phyloP scores from a whole-genome alignment of 2,888 invertebrate species.

The Lycaena phlaeas region DNA sequence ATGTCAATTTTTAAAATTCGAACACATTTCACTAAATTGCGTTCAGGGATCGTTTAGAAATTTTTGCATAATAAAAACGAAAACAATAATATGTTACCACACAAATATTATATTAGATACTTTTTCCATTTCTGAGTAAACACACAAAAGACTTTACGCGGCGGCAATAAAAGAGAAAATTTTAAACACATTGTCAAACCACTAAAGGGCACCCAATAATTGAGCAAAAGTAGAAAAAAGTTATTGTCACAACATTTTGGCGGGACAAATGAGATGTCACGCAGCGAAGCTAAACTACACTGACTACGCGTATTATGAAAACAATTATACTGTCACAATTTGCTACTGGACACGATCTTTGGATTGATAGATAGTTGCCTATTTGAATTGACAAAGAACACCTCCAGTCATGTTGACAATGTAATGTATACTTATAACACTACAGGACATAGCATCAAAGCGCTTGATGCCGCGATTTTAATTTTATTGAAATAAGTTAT shows the following conservation, averaged over 20 bases:
- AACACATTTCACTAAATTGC: not conserved
- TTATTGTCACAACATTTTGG: conserved; percentile 41
- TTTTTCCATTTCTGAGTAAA: conserved; percentile 24
- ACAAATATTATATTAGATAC: not conserved
- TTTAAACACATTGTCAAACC: conserved; percentile 26
- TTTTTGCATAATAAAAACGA: conserved; percentile 8
- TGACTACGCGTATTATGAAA: not conserved
- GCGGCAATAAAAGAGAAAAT: conserved; percentile 55
- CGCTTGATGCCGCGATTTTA: not conserved
- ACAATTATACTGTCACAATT: conserved; percentile 26
- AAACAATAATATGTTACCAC: not conserved
- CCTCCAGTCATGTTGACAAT: not conserved
- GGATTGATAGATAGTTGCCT: conserved; percentile 35
- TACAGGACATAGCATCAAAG: not conserved
- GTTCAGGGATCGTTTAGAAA: not conserved
- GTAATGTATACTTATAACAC: not conserved
- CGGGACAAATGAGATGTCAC: conserved; percentile 52
- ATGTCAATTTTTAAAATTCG: no score
- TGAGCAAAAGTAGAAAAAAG: conserved; percentile 56
- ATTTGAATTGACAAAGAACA: not conserved
- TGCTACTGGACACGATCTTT: conserved; percentile 48
- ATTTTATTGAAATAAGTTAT: no score
- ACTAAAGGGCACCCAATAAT: conserved; percentile 56
- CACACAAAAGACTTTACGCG: conserved; percentile 36
- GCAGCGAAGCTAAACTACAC: conserved; percentile 27